Conservation (phyloP, 1,140 invertebrate species). For the Papilio machaon region DNA sequence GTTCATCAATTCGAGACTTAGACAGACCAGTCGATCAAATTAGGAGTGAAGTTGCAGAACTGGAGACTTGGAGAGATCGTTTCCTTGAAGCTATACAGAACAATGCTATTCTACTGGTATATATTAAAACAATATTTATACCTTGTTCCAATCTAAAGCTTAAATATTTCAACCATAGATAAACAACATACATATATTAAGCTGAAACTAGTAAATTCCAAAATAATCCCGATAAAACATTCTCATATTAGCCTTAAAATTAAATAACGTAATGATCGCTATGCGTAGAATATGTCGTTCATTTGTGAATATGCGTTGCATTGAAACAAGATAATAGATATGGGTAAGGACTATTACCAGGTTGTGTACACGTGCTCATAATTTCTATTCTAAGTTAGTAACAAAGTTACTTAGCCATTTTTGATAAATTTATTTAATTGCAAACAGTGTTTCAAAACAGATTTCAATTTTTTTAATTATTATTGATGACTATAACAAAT, state of each 20-base stretch:
- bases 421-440: background rate
- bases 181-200: background rate
- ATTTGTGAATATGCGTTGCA: background rate
- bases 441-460: too few relatives aligned
- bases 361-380: background rate
- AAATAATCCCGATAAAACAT: too few relatives aligned
- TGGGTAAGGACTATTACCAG: background rate
- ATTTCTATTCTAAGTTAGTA: background rate
- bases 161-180: background rate
- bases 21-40: slow-evolving; percentile 86
- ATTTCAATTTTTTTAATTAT: background rate
- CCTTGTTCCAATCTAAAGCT: background rate
- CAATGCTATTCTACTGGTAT: slow-evolving; percentile 83
- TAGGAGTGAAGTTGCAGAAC: slow-evolving; percentile 85
- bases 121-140: slow-evolving; percentile 37
- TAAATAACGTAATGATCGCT: background rate
- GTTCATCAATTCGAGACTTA: slow-evolving; percentile 84
- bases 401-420: too few relatives aligned
- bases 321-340: background rate
- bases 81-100: slow-evolving; percentile 89
- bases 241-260: too few relatives aligned
- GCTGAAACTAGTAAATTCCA: background rate
- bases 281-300: background rate
- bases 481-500: background rate
- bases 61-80: slow-evolving; percentile 89